A percentile compares a stretch with the other conserved stretches of the same genome.
Evolutionary conservation across 2,888 invertebrate species (phyloP).

Genomic region (Dryococelus australis): DNA sequence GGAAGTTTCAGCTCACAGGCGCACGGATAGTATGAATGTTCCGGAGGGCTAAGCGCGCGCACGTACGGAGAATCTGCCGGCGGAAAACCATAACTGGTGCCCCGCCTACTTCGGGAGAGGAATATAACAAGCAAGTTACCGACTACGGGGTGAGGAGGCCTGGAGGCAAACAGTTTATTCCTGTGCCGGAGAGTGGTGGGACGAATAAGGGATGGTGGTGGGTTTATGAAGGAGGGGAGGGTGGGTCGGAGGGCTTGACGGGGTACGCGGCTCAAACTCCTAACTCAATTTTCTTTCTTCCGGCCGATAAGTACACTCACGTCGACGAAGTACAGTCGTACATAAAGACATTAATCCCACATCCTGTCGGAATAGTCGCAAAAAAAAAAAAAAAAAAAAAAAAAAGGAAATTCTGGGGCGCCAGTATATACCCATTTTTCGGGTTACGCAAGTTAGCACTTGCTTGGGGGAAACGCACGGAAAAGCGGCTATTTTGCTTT

Average conservation of each 20-base stretch:
- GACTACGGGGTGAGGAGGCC: not conserved
- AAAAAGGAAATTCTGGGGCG: no score
- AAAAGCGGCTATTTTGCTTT: no score
- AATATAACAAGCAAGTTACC: constrained; percentile 28
- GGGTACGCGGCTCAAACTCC: constrained; percentile 26
- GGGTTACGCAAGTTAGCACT: no score
- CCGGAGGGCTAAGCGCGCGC: not conserved
- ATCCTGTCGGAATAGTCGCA: not conserved
- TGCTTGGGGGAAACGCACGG: no score
- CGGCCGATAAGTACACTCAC: constrained; percentile 1
- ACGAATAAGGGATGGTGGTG: not conserved
- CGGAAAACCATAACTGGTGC: constrained; percentile 22
- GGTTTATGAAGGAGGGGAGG: no score
- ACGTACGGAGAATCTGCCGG: not conserved
- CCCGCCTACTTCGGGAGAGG: not conserved
- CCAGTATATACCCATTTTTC: not conserved
- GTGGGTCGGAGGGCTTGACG: no score
- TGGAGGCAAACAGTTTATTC: not conserved
- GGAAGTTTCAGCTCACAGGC: not conserved
- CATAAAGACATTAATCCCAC: not conserved
- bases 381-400: not conserved
- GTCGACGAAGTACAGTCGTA: not conserved
- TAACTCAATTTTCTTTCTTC: constrained; percentile 29
- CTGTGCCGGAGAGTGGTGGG: not conserved
- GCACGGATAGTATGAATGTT: constrained; percentile 1